Percentiles rank a stretch among this genome's conserved stretches.
These are phyloP conservation scores for Planococcus citri DNA, from an alignment of 1,140 invertebrate species.

Conservation along the genomic window DNA sequence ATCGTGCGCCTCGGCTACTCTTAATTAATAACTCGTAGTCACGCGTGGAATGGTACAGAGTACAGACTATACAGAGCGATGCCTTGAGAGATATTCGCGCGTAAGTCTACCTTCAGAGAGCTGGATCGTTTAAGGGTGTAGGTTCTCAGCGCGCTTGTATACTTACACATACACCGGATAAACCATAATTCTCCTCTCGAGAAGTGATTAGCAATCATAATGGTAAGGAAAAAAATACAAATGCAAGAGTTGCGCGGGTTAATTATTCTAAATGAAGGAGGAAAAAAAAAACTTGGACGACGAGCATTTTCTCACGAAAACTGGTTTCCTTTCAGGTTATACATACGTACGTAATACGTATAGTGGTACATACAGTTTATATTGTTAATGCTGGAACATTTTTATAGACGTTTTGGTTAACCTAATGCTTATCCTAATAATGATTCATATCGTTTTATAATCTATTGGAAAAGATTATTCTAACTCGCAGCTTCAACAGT, in stretches of 20 bases:
- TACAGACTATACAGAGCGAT: no score
- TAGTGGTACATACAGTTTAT: no score
- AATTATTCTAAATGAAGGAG: neutral
- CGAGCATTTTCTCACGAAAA: constrained; percentile 1
- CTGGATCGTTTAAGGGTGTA: neutral
- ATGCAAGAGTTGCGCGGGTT: neutral
- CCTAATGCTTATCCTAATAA: constrained; percentile 1
- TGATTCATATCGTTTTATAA: constrained; percentile 3
- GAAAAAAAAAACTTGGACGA: neutral
- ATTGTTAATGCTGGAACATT: neutral
- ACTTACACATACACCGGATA: no score
- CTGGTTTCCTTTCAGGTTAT: constrained; percentile 1
- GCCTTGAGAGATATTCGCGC: no score
- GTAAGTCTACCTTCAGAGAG: no score
- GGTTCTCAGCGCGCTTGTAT: neutral
- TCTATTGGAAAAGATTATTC: neutral
- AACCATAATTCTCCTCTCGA: no score
- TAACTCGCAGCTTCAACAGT: neutral
- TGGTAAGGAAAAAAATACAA: neutral
- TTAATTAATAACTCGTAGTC: no score
- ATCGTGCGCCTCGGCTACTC: no score
- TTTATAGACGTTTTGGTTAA: constrained; percentile 1
- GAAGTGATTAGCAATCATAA: neutral
- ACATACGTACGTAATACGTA: neutral
- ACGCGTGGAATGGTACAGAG: no score